Evolutionary conservation across 2,888 invertebrate species (phyloP).

Genomic region (Sminthurides aquaticus): DNA sequence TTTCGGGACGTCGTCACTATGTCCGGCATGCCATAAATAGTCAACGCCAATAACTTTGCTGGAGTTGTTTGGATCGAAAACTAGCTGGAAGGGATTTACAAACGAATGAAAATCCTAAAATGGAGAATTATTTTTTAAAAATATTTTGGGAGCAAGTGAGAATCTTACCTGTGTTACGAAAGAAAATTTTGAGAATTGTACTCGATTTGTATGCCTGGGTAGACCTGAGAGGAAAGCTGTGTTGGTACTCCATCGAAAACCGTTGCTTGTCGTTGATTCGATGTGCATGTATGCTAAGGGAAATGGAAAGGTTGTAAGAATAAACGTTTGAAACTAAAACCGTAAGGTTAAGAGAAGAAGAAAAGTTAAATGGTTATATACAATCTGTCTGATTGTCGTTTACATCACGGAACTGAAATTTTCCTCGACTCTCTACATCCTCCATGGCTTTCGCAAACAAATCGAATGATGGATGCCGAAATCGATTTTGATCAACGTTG

Average conservation of each 20-base stretch:
- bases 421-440: background rate
- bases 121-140: background rate
- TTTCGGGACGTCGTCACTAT: background rate
- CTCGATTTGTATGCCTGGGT: background rate
- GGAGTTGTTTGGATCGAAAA: background rate
- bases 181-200: background rate
- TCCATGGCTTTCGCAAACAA: background rate
- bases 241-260: conserved; percentile 1
- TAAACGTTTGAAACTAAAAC: background rate
- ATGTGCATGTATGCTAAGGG: conserved; percentile 1
- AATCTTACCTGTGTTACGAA: background rate
- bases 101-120: background rate
- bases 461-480: background rate
- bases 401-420: background rate
- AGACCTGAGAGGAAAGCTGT: background rate
- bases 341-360: background rate
- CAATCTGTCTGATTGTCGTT: conserved; percentile 3
- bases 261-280: conserved; percentile 3
- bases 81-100: background rate
- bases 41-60: conserved; percentile 17
- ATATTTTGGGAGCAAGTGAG: no score
- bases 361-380: no score
- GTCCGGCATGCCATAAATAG: conserved; percentile 4
- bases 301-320: no score
- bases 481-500: background rate